Conservation (phyloP, 2,797 vertebrate species). For the Euphonia xanthogaster region DNA sequence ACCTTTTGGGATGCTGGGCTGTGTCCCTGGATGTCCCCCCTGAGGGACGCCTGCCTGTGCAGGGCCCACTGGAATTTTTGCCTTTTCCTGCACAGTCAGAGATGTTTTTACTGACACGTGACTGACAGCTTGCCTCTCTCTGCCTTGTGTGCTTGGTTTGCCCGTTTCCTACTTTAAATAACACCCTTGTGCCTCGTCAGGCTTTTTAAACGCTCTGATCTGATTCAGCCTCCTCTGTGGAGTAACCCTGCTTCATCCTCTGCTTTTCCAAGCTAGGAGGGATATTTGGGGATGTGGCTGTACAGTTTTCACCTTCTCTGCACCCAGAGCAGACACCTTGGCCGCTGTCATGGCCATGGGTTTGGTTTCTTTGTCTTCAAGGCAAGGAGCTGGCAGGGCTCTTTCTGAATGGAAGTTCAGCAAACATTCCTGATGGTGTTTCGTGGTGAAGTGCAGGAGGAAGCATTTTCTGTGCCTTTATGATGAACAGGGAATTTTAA, state of each 20-base stretch:
- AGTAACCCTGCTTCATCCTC: not conserved
- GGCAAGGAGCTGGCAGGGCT: not conserved
- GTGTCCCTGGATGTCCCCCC: not conserved
- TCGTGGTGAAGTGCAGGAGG: not conserved
- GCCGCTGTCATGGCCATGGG: rapidly evolving
- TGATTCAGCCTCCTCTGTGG: not conserved
- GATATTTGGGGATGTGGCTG: not conserved
- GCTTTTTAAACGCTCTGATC: not conserved
- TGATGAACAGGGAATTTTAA: not conserved
- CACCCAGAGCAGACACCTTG: not conserved
- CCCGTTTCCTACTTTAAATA: not conserved
- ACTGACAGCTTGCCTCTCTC: not conserved
- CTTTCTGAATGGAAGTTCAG: not conserved
- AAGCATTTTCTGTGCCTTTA: not conserved
- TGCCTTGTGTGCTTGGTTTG: not conserved
- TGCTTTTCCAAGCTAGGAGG: not conserved
- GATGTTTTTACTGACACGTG: not conserved
- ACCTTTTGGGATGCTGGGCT: not conserved
- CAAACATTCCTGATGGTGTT: not conserved
- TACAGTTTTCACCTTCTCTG: not conserved
- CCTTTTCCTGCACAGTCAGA: not conserved
- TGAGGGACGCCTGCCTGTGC: not conserved
- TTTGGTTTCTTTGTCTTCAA: not conserved
- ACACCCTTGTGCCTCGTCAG: not conserved
- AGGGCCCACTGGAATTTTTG: not conserved